Evolutionary conservation across 2,888 invertebrate genomes (phyloP), one percentile per base, ranked within the genome.

Genomic region (Esperia sulphurella): DNA sequence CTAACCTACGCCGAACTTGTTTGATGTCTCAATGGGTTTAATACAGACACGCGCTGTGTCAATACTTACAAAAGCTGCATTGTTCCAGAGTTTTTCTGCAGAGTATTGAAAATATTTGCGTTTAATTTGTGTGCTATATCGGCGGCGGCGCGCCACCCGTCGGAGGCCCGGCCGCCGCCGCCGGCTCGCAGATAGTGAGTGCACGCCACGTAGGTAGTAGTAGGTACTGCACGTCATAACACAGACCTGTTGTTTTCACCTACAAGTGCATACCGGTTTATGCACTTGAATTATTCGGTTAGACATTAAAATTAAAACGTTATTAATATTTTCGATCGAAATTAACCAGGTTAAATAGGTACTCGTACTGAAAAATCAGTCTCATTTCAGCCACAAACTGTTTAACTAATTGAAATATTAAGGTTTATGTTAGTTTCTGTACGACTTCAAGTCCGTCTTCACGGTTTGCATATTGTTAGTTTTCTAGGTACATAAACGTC

Each of bases 151-250:
- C 58, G 64, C 68, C 61, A 65, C 58, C 55, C 57, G 68, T 71
- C 21, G 21, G 21, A 21, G 21, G 3, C 21, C 21, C 21, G 21
- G 21, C 21, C 21, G 21, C 21, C 21, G 21, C 21, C 21, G 21
- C 21, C 21, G 21, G 21, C 75, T 71, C 75, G 80, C 79, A 76
- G 85, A 84, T 84, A 83, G 79, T 76, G 76, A 82, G 74, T 82
- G 82, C 81, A 79, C 71, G 71, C 65, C 69, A 71, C 77, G 75
- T 79, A 21, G 3, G 3, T 21, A 21, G 5, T 21, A 21, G n/a
- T n/a, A n/a, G n/a, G n/a, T 21, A 21, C 21, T 21, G 21, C 21
- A 75, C 64, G 71, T 61, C 51, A 62, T 61, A 61, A 54, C 68
- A 63, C 63, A 68, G 72, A 64, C 64, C 60, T 60, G 70, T 68